Conservation (phyloP, 1,140 invertebrate genomes). For the Saxidomus purpurata region DNA sequence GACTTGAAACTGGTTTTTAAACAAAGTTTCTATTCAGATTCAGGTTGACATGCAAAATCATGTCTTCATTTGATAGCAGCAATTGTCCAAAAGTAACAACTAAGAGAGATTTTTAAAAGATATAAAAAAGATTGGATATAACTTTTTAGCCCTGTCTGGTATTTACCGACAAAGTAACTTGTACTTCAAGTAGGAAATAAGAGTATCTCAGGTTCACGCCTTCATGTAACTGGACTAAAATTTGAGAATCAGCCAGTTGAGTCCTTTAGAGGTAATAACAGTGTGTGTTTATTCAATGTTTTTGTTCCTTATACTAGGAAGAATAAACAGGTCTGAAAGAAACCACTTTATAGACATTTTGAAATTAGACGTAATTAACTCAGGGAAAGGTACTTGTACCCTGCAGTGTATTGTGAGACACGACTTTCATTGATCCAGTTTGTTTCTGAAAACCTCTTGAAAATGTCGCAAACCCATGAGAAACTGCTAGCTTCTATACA, state of each 20-base stretch:
- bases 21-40: too few relatives aligned
- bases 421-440: background rate
- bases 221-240: background rate
- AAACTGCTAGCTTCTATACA: slow-evolving; percentile 26
- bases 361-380: slow-evolving; percentile 42
- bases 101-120: too few relatives aligned
- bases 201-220: too few relatives aligned
- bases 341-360: slow-evolving; percentile 13
- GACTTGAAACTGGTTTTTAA: too few relatives aligned
- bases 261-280: background rate
- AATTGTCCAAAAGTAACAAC: too few relatives aligned
- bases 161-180: background rate
- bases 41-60: too few relatives aligned
- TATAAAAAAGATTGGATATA: too few relatives aligned
- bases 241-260: background rate
- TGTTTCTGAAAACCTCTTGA: slow-evolving; percentile 31
- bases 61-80: too few relatives aligned
- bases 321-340: slow-evolving; percentile 12
- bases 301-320: background rate
- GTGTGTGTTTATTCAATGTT: background rate
- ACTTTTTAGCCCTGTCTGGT: too few relatives aligned
- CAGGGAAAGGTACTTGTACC: slow-evolving; percentile 1
- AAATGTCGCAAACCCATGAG: slow-evolving; percentile 29
- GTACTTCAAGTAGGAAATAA: too few relatives aligned
- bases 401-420: background rate